Conservation (phyloP, 2,888 invertebrate genomes). For the Caenorhabditis sp. region DNA sequence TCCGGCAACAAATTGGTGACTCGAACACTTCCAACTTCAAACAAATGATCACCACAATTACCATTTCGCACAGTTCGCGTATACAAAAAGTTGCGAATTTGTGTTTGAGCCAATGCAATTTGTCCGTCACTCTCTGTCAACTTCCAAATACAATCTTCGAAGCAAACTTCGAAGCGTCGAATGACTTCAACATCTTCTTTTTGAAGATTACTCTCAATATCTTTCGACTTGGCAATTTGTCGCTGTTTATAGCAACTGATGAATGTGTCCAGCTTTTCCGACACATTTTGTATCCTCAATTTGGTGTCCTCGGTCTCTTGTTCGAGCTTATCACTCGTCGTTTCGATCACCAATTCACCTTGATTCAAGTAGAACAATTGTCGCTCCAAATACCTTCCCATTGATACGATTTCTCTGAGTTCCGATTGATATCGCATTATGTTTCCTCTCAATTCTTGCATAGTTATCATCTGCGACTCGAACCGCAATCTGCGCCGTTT, state of each 20-base stretch:
- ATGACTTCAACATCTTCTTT: conserved; percentile 56
- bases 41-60: conserved; percentile 93
- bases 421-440: conserved; percentile 53
- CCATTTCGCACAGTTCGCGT: conserved; percentile 95
- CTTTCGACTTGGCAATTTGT: conserved; percentile 63
- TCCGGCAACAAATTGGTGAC: conserved; percentile 94
- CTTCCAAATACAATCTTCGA: conserved; percentile 96
- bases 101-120: conserved; percentile 93
- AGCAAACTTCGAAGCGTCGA: conserved; percentile 79
- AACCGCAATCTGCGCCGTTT: conserved; percentile 71
- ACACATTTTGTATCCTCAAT: conserved; percentile 81
- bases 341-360: conserved; percentile 60
- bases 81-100: conserved; percentile 93
- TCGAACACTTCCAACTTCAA: conserved; percentile 92
- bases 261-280: conserved; percentile 94
- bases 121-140: conserved; percentile 97
- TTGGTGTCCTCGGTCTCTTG: conserved; percentile 67
- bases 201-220: conserved; percentile 14
- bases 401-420: conserved; percentile 77
- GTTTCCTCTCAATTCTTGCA: conserved; percentile 25
- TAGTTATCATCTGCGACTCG: conserved; percentile 39
- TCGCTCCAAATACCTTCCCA: conserved; percentile 82
- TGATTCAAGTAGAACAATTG: conserved; percentile 68
- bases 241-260: conserved; percentile 76
- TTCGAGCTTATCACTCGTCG: conserved; percentile 16